Percentiles rank a stretch among this genome's conserved stretches.
These are phyloP conservation scores for Pimpla rufipes DNA, from an alignment of 2,888 invertebrate genomes.

Conservation along the genomic window DNA sequence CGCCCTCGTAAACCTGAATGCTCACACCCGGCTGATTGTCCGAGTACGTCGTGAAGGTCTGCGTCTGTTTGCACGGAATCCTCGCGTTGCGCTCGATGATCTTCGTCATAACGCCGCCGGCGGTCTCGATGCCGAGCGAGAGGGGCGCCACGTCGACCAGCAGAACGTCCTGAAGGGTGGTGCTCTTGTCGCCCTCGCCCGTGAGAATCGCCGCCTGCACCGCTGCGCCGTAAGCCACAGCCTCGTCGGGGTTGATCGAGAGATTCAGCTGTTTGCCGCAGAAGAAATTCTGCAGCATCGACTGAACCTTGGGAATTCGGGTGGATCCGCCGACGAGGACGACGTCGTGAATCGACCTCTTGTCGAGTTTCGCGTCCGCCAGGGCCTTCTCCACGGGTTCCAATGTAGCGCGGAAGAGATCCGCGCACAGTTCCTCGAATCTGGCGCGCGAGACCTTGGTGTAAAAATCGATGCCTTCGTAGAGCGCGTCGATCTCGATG, in stretches of 20 bases:
- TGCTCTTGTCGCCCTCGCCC: constrained; percentile 86
- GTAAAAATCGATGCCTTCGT: constrained; percentile 91
- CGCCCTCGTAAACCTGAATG: constrained; percentile 89
- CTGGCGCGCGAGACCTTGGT: constrained; percentile 90
- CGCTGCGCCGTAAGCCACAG: constrained; percentile 97
- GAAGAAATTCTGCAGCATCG: constrained; percentile 91
- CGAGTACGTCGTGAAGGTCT: constrained; percentile 89
- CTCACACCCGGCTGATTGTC: constrained; percentile 89
- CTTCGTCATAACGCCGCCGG: constrained; percentile 91
- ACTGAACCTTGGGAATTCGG: constrained; percentile 93
- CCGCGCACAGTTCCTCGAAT: constrained; percentile 91
- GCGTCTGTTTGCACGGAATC: constrained; percentile 87
- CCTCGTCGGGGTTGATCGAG: constrained; percentile 96
- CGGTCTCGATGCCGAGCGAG: constrained; percentile 91
- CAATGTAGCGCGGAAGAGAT: constrained; percentile 90
- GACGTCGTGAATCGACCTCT: constrained; percentile 91
- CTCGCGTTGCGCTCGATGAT: constrained; percentile 87
- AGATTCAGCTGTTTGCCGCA: constrained; percentile 93
- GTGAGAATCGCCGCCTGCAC: constrained; percentile 96
- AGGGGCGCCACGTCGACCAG: constrained; percentile 89
- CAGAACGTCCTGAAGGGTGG: constrained; percentile 91
- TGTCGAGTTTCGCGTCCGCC: constrained; percentile 92
- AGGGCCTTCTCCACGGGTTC: constrained; percentile 92
- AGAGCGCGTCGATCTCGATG: constrained; percentile 91
- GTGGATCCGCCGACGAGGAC: constrained; percentile 94